Evolutionary conservation across 2,113 vertebrate species (phyloP), one percentile per base, ranked within the genome.

Genomic region (Oenanthe melanoleuca): DNA sequence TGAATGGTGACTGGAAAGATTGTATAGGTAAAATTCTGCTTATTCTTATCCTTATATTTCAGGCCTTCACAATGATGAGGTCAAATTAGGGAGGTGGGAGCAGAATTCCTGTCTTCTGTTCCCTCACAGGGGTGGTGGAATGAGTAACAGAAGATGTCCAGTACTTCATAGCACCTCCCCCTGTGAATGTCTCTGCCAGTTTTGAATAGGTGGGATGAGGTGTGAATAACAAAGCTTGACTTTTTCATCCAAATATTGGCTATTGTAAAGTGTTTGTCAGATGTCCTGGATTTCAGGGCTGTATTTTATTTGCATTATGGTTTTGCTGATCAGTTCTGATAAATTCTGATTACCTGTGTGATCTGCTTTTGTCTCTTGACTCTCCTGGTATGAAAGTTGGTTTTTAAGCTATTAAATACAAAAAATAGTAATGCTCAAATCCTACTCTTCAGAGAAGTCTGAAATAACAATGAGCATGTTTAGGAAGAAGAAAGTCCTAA

Each of bases 161-260:
- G 37, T 67, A 47, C 6, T 60, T 28, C 25, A 65, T 22, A 50
- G 2, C 12, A 79, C 3, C 12, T 71, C 3, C 5, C 1, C 1
- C 8, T 23, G 5, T 29, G 12, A 66, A 38, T 21, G 16, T 29
- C 37, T 57, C 37, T 15, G 8, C 15, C 13, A 44, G 5, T 71
- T 78, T 23, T 21, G 22, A 77, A 45, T 20, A 47, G 20, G 28
- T 5, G 11, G 2, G 34, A 42, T 0, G 0, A 55, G 10, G 3
- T 73, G 14, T 19, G 42, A 66, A 53, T 49, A 63, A 45, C 7
- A 65, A 64, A 77, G 1, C 31, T 28, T 57, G 15, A 42, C 16
- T 21, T 78, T 83, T 84, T 31, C 7, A 49, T 66, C 12, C 25
- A 20, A 5, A 14, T 55, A 2, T 67, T 83, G 29, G 14, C 6